Base-by-base conservation (phyloP, 2,113 vertebrate species). In the Hassar affinis region DNA sequence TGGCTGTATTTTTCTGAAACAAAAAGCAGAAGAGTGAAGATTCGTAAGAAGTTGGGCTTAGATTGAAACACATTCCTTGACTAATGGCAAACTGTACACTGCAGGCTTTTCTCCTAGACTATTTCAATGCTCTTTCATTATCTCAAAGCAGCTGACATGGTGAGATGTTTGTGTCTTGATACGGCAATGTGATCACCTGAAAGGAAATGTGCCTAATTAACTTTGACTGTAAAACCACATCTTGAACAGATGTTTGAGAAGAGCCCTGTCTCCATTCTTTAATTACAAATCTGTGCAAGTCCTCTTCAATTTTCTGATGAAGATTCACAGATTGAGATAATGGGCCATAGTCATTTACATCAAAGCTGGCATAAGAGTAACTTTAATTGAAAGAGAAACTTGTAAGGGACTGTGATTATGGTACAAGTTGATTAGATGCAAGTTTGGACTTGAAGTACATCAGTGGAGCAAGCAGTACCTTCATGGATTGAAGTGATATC, bases 201-300 rank as follows among this genome's bases (percentile, higher is more conserved):
- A 80, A 88, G 78, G 71, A 68, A 75, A 54, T 76, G 79, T 56
- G 69, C 78, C 47, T 86, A 88, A 84, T 87, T 88, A 84, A 78
- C 85, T 87, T 82, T 83, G 82, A 87, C 85, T 61, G 79, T 17
- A 22, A 78, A 68, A 59, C 84, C 74, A 78, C 62, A 18, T 78
- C 52, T 77, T 35, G 56, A 84, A 76, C 86, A 89, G 86, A 85
- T 86, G 84, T 86, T 77, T 84, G 45, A 82, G 59, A 85, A 79
- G 47, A 71, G 42, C 27, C 64, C 47, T 61, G 51, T 78, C 49
- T 85, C 22, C 20, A 64, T 78, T 84, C 77, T 89, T 84, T 77
- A 85, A 88, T 80, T 76, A 79, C 71, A 74, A 82, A 80, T 87
- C 81, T 51, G 30, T 78, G 42, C 45, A 51, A 90, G 71, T 33